Evolutionary conservation across 2,888 invertebrate species (phyloP), one percentile per base, ranked within the genome.

Genomic region (Netelia melanura): DNA sequence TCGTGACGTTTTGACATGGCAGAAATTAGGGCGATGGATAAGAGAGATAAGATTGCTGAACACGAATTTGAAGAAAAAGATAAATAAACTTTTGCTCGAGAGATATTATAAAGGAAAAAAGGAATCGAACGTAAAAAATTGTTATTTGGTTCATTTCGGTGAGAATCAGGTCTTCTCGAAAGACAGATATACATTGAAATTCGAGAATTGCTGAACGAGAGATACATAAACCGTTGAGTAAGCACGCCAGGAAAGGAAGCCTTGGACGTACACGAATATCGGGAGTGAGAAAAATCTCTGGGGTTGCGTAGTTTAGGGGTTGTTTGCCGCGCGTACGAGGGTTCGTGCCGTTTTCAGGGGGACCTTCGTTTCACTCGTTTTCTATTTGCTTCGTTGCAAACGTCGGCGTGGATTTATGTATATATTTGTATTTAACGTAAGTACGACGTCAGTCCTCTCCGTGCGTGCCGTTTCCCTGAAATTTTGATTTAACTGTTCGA

Each of bases 321-420:
- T 88, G 89, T 91, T 90, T 88, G 91, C 91, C 89, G 91, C 90
- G 90, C 91, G 91, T 80, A 84, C 89, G 86, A 71, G 77, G 89
- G 90, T 90, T 91, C 91, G 91, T 91, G 91, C 88, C 88, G 84
- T 79, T 86, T 86, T 81, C 85, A 89, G 89, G 87, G 88, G 76
- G 65, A 78, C 67, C 71, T 44, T 61, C 44, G 52, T 61, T 67
- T 67, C 48, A 30, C 71, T 64, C 61, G 62, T 74, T 68, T 78
- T 52, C 52, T 78, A 76, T 80, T 80, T 79, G 79, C 75, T 43
- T 78, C 77, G 80, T 80, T 83, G 77, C 65, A 83, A 77, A 85
- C 77, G 81, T 58, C 72, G 68, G 21, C 48, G 56, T 76, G 44
- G 38, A 38, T 38, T 48, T 11, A 52, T 78, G 48, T 68, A 68